These are phyloP conservation scores for Crypturellus undulatus DNA, from an alignment of 2,113 vertebrate genomes.

Conservation along the genomic window DNA sequence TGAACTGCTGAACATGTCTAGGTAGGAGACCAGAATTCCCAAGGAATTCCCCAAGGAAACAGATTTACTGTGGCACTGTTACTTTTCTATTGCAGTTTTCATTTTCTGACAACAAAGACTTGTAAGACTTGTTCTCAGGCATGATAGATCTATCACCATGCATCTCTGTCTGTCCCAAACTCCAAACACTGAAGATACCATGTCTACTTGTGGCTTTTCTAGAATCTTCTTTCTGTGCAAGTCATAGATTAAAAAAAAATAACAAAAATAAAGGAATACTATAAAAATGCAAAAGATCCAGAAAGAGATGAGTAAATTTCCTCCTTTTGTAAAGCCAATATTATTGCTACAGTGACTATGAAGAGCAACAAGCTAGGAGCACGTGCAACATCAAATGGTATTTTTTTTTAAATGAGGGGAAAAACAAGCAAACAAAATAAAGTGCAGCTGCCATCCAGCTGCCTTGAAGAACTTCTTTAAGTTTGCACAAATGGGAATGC, in stretches of 20 bases:
- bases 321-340: not conserved
- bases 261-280: not conserved
- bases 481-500: not conserved
- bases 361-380: not conserved
- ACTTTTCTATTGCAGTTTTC: not conserved
- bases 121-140: not conserved
- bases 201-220: not conserved
- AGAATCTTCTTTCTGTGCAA: not conserved
- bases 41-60: not conserved
- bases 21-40: not conserved
- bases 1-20: not conserved
- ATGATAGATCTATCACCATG: accelerated
- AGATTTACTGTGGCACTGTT: not conserved
- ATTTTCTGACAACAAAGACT: not conserved
- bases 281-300: not conserved
- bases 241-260: not conserved
- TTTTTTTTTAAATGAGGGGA: not conserved
- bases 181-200: not conserved
- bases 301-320: not conserved
- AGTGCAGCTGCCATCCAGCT: not conserved
- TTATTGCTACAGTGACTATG: not conserved
- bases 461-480: not conserved
- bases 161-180: not conserved
- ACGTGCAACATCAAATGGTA: not conserved
- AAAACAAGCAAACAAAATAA: not conserved